Conservation (phyloP, 2,888 invertebrate genomes). For the Belgica antarctica region DNA sequence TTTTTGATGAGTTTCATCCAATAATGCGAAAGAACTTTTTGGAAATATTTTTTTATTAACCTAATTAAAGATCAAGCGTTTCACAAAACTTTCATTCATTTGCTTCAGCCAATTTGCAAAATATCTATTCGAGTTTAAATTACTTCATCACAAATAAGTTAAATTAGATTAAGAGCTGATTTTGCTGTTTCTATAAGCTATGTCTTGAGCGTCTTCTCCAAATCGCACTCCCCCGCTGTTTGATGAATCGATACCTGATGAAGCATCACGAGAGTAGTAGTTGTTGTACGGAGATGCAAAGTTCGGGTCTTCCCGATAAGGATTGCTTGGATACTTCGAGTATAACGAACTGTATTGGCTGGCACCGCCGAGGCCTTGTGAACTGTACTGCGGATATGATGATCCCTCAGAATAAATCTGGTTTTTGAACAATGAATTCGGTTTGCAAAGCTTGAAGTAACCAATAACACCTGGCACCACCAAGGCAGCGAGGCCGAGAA, state of each 20-base stretch:
- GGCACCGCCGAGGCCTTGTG: conserved; percentile 71
- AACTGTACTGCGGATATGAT: conserved; percentile 67
- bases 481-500: conserved; percentile 76
- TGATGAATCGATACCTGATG: conserved; percentile 52
- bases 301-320: conserved; percentile 51
- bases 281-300: conserved; percentile 54
- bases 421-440: conserved; percentile 60
- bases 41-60: no score
- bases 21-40: no score
- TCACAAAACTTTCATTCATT: no score
- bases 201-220: conserved; percentile 65
- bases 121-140: neutral
- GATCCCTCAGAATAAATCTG: conserved; percentile 55
- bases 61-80: no score
- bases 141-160: no score
- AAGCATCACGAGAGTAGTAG: conserved; percentile 54
- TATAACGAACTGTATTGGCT: conserved; percentile 53
- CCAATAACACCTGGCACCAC: conserved; percentile 76
- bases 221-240: conserved; percentile 64
- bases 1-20: no score
- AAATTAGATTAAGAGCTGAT: conserved; percentile 46
- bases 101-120: no score
- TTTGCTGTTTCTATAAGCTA: conserved; percentile 72
- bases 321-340: conserved; percentile 47
- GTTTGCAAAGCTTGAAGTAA: conserved; percentile 81